These are phyloP conservation scores for Hermaeophaga mercurialis DNA, from an alignment of 2,888 invertebrate genomes.

Conservation along the genomic window DNA sequence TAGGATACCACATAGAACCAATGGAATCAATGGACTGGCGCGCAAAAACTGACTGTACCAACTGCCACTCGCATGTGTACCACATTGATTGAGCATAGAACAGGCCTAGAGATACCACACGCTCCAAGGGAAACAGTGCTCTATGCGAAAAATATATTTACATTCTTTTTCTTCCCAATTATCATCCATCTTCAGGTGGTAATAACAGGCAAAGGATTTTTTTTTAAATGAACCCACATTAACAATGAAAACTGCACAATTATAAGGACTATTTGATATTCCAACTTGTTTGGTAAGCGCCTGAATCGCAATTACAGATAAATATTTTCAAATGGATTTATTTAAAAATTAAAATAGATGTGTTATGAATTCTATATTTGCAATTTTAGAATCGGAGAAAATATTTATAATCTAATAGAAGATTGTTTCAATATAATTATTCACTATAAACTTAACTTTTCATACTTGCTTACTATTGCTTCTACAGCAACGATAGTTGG, in stretches of 20 bases:
- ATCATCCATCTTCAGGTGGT: conserved; percentile 22
- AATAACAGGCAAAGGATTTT: conserved; percentile 6
- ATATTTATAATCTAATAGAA: no score
- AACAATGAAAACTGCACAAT: conserved; percentile 2
- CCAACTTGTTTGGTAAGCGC: no score
- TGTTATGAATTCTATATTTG: no score
- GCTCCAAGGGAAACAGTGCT: conserved; percentile 36
- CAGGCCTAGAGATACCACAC: conserved; percentile 52
- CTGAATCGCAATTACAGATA: no score
- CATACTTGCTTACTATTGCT: no score
- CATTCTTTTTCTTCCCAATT: conserved; percentile 6
- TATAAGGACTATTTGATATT: no score
- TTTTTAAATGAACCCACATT: neutral
- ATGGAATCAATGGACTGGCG: conserved; percentile 49
- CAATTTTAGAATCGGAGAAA: no score
- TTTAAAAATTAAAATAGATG: no score
- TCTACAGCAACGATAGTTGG: no score
- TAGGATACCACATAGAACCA: conserved; percentile 49
- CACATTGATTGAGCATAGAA: conserved; percentile 51
- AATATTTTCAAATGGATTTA: no score
- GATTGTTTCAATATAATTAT: no score
- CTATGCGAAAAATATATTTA: conserved; percentile 5
- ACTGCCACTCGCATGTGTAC: conserved; percentile 48
- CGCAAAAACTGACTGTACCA: conserved; percentile 49
- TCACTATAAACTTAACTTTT: no score